A percentile compares a stretch with the other conserved stretches of the same genome.
phyloP scores from a whole-genome alignment of 2,888 invertebrate species.

The Epistrophe eligans region DNA sequence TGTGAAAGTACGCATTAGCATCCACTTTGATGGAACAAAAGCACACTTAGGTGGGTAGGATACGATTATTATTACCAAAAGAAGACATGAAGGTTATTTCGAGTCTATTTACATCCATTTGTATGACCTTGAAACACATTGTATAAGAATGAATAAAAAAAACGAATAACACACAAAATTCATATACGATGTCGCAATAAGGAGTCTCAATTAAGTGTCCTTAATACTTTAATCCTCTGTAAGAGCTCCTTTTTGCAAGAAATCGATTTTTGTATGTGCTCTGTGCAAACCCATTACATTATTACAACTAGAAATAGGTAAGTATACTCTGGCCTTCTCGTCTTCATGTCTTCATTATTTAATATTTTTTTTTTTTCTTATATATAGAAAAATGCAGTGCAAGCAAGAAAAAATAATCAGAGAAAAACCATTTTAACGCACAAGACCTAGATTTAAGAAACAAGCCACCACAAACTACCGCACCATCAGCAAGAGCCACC shows the following conservation, averaged over 20 bases:
- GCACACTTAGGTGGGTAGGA: conserved; percentile 51
- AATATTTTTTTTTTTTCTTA: conserved; percentile 24
- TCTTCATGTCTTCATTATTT: conserved; percentile 26
- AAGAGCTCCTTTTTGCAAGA: conserved; percentile 27
- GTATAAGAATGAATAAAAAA: not conserved
- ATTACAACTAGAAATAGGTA: conserved; percentile 34
- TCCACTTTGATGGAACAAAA: conserved; percentile 46
- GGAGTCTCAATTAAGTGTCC: conserved; percentile 47
- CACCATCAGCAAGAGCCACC: conserved; percentile 38
- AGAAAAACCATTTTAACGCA: conserved; percentile 65
- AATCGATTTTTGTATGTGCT: conserved; percentile 38
- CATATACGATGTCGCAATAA: conserved; percentile 25
- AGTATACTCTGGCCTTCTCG: conserved; percentile 13
- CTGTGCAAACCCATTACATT: conserved; percentile 38
- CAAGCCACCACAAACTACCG: conserved; percentile 36
- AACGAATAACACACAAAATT: conserved; percentile 3
- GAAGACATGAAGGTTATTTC: conserved; percentile 53
- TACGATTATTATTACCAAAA: conserved; percentile 40
- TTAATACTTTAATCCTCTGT: conserved; percentile 32
- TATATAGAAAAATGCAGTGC: conserved; percentile 61
- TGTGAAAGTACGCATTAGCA: conserved; percentile 61
- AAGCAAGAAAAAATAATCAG: conserved; percentile 55
- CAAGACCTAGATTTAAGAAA: conserved; percentile 68
- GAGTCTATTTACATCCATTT: conserved; percentile 38
- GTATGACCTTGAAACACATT: conserved; percentile 34